Evolutionary conservation across 1,140 invertebrate genomes (phyloP).

Genomic region (Aphaenogaster rudis): DNA sequence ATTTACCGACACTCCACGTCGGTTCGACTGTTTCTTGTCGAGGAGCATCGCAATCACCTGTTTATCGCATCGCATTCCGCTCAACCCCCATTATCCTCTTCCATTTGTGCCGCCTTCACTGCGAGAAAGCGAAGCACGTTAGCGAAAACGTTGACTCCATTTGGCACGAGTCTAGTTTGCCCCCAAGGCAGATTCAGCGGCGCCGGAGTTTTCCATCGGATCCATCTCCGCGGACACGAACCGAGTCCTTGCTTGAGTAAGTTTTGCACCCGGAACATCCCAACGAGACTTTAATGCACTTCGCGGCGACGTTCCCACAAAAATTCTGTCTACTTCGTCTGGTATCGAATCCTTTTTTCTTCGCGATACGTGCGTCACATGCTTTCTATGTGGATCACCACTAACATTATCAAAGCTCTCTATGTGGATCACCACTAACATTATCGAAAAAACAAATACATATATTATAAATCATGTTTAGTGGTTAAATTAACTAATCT

Average conservation of each 20-base stretch:
- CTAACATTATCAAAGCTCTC: not conserved
- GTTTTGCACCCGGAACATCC: conserved; percentile 55
- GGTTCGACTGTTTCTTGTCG: conserved; percentile 44
- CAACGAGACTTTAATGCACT: conserved; percentile 66
- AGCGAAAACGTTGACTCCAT: conserved; percentile 64
- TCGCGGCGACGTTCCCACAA: conserved; percentile 2
- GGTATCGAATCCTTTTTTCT: conserved; percentile 29
- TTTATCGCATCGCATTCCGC: conserved; percentile 55
- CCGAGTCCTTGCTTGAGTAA: conserved; percentile 42
- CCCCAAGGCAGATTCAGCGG: conserved; percentile 33
- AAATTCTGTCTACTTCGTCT: conserved; percentile 24
- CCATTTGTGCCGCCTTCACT: not conserved
- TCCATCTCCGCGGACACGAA: conserved; percentile 39
- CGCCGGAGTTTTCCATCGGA: conserved; percentile 29
- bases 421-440: not conserved
- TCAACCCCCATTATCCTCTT: conserved; percentile 15
- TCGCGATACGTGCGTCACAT: not conserved
- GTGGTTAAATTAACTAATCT: not conserved
- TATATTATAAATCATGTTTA: not conserved
- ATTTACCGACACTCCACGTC: conserved; percentile 19
- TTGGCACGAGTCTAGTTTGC: conserved; percentile 54
- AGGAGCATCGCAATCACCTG: conserved; percentile 60
- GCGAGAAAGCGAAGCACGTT: conserved; percentile 36
- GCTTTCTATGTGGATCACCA: not conserved
- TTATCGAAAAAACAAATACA: not conserved